Percentiles rank a stretch among this genome's conserved stretches.
Conservation (phyloP, 2,113 vertebrate species). For the Morphnarchus princeps region DNA sequence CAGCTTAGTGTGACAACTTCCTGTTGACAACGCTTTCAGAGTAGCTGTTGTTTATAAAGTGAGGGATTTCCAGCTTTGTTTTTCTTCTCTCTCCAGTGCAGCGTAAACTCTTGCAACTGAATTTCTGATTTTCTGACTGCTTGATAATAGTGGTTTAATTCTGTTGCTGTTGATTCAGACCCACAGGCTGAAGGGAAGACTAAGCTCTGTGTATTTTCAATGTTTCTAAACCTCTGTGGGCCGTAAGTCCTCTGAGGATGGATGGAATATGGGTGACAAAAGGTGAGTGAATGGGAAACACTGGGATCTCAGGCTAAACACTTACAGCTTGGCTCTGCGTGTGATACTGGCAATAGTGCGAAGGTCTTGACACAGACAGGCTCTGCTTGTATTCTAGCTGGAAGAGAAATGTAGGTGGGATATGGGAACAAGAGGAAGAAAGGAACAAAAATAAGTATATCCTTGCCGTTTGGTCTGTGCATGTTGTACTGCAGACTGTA, state of each 20-base stretch:
- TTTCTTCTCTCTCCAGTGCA: background rate
- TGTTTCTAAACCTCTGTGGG: background rate
- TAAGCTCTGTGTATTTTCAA: background rate
- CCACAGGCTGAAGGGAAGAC: background rate
- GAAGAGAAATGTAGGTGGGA: background rate
- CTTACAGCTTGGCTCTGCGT: background rate
- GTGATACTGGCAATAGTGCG: rapidly evolving
- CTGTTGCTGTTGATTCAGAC: background rate
- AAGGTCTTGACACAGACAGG: background rate
- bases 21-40: background rate
- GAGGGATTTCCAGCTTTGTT: background rate
- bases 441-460: background rate
- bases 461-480: background rate
- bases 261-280: background rate
- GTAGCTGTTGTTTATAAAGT: background rate
- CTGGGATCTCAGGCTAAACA: background rate
- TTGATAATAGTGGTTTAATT: background rate
- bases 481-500: background rate
- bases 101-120: background rate
- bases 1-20: background rate
- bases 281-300: background rate
- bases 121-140: background rate
- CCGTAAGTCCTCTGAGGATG: background rate
- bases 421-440: background rate
- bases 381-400: background rate